Base-by-base conservation (phyloP, 2,888 invertebrate genomes). In the Microctonus brassicae region DNA sequence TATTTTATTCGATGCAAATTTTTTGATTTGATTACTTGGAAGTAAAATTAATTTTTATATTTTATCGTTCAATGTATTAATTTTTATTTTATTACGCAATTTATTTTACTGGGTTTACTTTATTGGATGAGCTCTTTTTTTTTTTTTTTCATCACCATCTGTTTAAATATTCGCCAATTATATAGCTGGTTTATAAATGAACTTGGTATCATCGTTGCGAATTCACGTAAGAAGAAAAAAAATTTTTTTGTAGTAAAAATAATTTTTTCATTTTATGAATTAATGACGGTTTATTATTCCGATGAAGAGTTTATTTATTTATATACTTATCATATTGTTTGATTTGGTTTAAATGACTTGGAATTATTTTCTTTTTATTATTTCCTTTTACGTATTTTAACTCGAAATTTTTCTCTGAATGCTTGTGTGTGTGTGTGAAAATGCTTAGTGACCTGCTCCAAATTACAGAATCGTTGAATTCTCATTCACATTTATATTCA, bases 381-480 rank as follows among this genome's bases (percentile, higher is more conserved):
- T 17, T 47, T 7, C 1, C 17, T 47, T 17, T 47, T 24, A 53
- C 22, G 53, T 53, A 11, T 64, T 34, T 64, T 33, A 5, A 47
- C 47, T 34, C n/a, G 26, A 29, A 29, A 29, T 29, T 3, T 29
- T 29, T 29, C 4, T 29, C 4, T 29, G 3, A 5, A 7, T 22
- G 17, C 20, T 20, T 26, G 10, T 24, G 7, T n/a, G 22, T 36
- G n/a, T 24, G 24, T 55, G 36, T 36, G n/a, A 7, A 34, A 66
- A 24, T 55, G 39, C 58, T 29, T 60, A 76, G 75, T 72, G 76
- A 76, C 72, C 69, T 75, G 72, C 73, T 73, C 67, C 22, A 63
- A 69, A 70, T 75, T 61, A 69, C 52, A 55, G 66, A 75, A 72
- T 67, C 72, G 76, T 55, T 24, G 7, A 24, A 55, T 55, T 4